Evolutionary conservation across 1,140 invertebrate genomes (phyloP).

Genomic region (Drosophila takahashii): DNA sequence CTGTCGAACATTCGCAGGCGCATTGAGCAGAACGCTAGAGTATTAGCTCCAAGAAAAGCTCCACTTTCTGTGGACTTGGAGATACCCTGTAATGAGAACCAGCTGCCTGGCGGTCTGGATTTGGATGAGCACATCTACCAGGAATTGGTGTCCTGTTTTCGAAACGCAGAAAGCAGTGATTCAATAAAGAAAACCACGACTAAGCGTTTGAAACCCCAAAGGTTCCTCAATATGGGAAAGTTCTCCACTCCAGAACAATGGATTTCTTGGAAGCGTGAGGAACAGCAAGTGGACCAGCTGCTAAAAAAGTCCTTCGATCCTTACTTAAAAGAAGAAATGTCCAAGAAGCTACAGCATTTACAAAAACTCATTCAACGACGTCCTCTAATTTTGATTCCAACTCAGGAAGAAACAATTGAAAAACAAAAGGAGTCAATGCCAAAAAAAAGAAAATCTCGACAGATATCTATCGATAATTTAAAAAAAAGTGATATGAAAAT

Average conservation of each 20-base stretch:
- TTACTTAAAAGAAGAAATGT: conserved; percentile 6
- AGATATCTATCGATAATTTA: not conserved
- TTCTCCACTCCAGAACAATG: conserved; percentile 3
- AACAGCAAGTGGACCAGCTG: not conserved
- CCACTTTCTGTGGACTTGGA: not conserved
- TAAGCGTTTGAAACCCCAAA: not conserved
- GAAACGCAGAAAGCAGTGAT: not conserved
- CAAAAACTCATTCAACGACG: not conserved
- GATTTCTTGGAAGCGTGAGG: conserved; percentile 2
- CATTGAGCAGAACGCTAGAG: conserved; percentile 29
- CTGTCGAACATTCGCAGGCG: conserved; percentile 30
- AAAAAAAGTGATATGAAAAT: not conserved
- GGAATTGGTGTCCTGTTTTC: conserved; percentile 44
- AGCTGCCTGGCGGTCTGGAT: not conserved
- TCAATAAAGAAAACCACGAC: not conserved
- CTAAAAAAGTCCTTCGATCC: not conserved
- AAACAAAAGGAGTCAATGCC: too few relatives aligned
- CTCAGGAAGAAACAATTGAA: not conserved
- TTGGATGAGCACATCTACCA: conserved; percentile 24
- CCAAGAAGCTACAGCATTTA: not conserved
- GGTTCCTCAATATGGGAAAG: too few relatives aligned
- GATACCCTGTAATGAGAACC: not conserved
- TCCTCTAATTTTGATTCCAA: not conserved
- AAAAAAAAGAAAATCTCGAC: not conserved
- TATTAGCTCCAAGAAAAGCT: conserved; percentile 5